Percentiles rank a stretch among this genome's conserved stretches.
phyloP scores from a whole-genome alignment of 2,888 invertebrate species.

The Branchipolynoe longqiensis region DNA sequence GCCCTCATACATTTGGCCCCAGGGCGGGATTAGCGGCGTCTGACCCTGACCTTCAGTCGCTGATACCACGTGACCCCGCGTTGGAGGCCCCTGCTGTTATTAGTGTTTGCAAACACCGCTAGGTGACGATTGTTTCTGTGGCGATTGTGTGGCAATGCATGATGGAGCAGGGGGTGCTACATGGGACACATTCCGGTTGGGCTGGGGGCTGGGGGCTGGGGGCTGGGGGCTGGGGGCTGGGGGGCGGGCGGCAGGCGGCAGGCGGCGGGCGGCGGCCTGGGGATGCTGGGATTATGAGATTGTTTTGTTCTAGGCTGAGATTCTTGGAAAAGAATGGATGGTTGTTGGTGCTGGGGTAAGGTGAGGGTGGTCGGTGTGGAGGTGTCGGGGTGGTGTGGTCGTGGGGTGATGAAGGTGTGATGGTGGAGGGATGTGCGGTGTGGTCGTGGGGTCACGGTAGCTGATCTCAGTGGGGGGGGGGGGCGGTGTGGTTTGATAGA shows the following conservation, averaged over 20 bases:
- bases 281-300: background rate
- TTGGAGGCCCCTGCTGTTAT: background rate
- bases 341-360: background rate
- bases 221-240: too few relatives aligned
- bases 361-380: background rate
- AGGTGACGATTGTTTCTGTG: constrained; percentile 9
- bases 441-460: too few relatives aligned
- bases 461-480: too few relatives aligned
- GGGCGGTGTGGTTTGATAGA: background rate
- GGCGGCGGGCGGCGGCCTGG: background rate
- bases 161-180: background rate
- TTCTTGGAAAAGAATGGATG: background rate
- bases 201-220: too few relatives aligned
- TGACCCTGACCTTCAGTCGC: background rate
- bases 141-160: background rate
- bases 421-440: too few relatives aligned
- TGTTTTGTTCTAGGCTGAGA: background rate
- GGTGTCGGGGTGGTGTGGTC: too few relatives aligned
- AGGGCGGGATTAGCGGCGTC: background rate
- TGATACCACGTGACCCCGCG: constrained; percentile 12
- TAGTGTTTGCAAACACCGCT: background rate
- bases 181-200: background rate
- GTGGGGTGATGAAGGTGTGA: too few relatives aligned
- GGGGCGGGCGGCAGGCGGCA: background rate
- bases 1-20: too few relatives aligned